phyloP scores from a whole-genome alignment of 2,888 invertebrate species.

The Caenorhabditis sp. region DNA sequence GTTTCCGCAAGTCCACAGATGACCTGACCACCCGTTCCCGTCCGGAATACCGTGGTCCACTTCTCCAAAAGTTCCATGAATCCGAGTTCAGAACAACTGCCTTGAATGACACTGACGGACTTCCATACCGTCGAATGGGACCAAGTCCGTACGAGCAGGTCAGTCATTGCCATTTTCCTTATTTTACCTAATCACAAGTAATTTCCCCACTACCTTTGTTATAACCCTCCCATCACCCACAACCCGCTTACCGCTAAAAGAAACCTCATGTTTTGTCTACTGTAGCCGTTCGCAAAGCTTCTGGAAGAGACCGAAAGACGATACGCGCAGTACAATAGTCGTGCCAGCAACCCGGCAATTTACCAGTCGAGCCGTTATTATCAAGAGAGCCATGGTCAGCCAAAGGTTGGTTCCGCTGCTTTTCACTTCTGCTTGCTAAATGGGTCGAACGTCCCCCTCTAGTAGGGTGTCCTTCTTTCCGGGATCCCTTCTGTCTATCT shows the following conservation, averaged over 20 bases:
- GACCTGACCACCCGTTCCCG: constrained; percentile 70
- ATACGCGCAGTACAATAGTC: constrained; percentile 79
- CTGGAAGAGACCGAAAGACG: constrained; percentile 79
- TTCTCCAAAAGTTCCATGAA: constrained; percentile 82
- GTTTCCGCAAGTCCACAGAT: constrained; percentile 78
- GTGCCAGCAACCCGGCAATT: constrained; percentile 74
- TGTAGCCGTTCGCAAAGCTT: constrained; percentile 82
- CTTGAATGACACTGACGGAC: constrained; percentile 65
- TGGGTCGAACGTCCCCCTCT: constrained; percentile 9
- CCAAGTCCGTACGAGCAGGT: constrained; percentile 78
- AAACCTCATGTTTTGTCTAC: constrained; percentile 29
- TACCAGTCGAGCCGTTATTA: constrained; percentile 67
- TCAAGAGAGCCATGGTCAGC: constrained; percentile 63
- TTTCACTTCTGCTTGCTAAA: constrained; percentile 27
- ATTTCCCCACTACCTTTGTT: constrained; percentile 5
- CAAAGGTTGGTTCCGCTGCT: constrained; percentile 42
- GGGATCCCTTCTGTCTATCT: neutral
- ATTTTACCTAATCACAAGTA: too few species aligned
- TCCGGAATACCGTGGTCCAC: constrained; percentile 81
- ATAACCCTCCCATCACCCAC: constrained; percentile 5
- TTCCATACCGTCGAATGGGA: constrained; percentile 69
- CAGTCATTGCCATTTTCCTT: constrained; percentile 21
- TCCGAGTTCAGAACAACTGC: constrained; percentile 74
- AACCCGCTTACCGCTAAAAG: constrained; percentile 34
- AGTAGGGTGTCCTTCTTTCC: neutral